Base-by-base conservation (phyloP, 2,888 invertebrate species). In the Lasioglossum lativentre region DNA sequence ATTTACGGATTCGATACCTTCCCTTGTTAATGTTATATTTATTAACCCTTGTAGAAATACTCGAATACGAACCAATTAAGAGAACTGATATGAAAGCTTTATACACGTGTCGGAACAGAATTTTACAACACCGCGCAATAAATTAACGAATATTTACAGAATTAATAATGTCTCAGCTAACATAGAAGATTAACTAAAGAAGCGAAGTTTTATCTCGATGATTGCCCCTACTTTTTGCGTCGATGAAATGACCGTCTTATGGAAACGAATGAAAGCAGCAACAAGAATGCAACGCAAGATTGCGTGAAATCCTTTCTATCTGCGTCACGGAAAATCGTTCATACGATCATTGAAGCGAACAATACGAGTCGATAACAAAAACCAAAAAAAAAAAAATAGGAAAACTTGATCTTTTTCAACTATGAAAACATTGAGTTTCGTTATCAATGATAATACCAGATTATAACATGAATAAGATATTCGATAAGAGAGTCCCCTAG, bases 361-460 rank as follows among this genome's bases (percentile, higher is more conserved):
- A 66, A 30, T 23, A 6, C 19, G 19, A 30, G 27, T 16, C 30
- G 30, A 34, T 34, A 19, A 59, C 1, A 10, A 59, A 5, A 14
- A 66, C 14, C 19, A 34, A 34, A 34, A 3, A 34, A 34, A 34
- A 34, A 3, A 23, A 34, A 34, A 19, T 19, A 30, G 16, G 66
- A 19, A 34, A 34, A 34, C 12, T n/a, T 2, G 40, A 40, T 40
- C 4, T 1, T 10, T 70, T 40, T 40, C 38, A 10, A 40, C 14
- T 1, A 23, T 23, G 68, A 70, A 40, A 70, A 27, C 38, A 23
- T 4, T n/a, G 68, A n/a, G 23, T 23, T 27, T 16, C 71, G 27
- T 79, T 82, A 82, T 82, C 79, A 16, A 38, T n/a, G 59, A 30
- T 71, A 27, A n/a, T 45, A 71, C n/a, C 27, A 30, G 63, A 82